A percentile compares a stretch with the other conserved stretches of the same genome.
Evolutionary conservation across 2,797 vertebrate species (phyloP).

Genomic region (Centropyge bicolor): DNA sequence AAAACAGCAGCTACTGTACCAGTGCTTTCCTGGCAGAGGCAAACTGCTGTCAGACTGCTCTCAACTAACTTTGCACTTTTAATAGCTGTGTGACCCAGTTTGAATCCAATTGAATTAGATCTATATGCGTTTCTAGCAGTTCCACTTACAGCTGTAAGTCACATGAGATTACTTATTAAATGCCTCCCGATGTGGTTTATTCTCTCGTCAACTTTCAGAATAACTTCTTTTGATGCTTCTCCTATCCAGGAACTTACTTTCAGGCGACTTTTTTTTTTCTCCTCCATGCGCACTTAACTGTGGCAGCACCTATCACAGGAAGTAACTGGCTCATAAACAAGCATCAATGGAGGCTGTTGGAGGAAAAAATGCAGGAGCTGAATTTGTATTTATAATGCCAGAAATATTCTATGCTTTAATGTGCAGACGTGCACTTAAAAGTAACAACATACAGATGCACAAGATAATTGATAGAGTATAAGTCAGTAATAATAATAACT

Average conservation of each 20-base stretch:
- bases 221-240: constrained; percentile 52
- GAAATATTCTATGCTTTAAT: constrained; percentile 4
- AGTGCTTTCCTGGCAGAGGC: constrained; percentile 38
- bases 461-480: background rate
- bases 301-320: background rate
- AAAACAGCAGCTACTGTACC: constrained; percentile 42
- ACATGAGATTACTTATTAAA: constrained; percentile 72
- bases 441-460: too few species aligned
- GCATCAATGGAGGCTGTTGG: constrained; percentile 3
- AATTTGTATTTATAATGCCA: background rate
- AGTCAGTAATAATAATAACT: background rate
- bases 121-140: constrained; percentile 72
- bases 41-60: constrained; percentile 68
- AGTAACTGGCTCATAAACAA: constrained; percentile 17
- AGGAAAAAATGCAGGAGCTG: background rate
- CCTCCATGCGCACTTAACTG: background rate
- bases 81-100: constrained; percentile 81
- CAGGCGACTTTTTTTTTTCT: constrained; percentile 11
- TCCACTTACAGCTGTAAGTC: constrained; percentile 76
- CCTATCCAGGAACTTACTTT: constrained; percentile 43
- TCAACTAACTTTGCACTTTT: constrained; percentile 73
- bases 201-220: constrained; percentile 55
- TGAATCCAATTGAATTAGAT: constrained; percentile 77
- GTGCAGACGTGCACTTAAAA: background rate
- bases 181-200: constrained; percentile 59